Percentiles rank a stretch among this genome's conserved stretches.
Conservation (phyloP, 2,113 vertebrate species). For the Aleadryas rufinucha region DNA sequence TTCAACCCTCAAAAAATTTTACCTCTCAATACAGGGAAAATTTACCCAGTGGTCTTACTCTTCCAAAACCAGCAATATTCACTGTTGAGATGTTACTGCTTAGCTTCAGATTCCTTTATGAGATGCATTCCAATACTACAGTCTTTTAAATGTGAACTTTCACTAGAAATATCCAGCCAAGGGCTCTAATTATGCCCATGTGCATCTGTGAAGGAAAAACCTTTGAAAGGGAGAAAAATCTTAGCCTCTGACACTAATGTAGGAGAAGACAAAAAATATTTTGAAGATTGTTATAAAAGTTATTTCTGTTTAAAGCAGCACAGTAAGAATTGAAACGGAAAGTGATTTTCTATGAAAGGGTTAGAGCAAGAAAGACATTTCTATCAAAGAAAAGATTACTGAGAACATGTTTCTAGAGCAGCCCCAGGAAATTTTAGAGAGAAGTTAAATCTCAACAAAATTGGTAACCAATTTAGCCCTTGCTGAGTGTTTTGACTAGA, state of each 20-base stretch:
- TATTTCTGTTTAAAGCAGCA: neutral
- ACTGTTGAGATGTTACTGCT: neutral
- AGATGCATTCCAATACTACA: neutral
- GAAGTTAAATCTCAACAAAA: constrained; percentile 16
- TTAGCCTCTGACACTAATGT: neutral
- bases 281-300: neutral
- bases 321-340: neutral
- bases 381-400: constrained; percentile 17
- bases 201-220: neutral
- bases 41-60: neutral
- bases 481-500: constrained; percentile 5
- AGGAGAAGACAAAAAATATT: neutral
- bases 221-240: neutral
- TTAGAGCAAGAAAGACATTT: constrained; percentile 14
- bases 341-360: neutral
- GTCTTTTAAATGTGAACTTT: neutral
- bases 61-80: neutral
- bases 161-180: neutral
- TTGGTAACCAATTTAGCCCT: constrained; percentile 17
- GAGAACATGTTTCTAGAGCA: constrained; percentile 13
- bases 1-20: neutral
- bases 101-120: neutral
- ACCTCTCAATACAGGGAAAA: neutral
- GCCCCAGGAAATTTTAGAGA: constrained; percentile 4
- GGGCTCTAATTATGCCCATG: neutral